These are phyloP conservation scores for Cyphomyrus plagiostoma DNA, from an alignment of 2,113 vertebrate genomes.

Conservation along the genomic window DNA sequence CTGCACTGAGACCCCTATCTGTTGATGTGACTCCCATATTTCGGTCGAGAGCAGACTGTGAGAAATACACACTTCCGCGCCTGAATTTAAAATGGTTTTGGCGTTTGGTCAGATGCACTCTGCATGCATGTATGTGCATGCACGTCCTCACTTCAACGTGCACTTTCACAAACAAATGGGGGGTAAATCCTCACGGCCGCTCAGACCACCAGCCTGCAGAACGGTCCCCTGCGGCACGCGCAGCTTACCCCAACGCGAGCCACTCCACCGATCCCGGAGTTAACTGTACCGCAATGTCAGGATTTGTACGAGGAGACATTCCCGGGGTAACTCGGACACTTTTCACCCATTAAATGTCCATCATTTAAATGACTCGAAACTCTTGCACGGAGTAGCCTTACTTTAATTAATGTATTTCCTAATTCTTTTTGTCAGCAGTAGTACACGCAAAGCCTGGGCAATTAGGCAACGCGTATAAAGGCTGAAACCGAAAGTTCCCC, in stretches of 20 bases:
- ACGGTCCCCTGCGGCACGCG: background rate
- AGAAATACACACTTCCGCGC: background rate
- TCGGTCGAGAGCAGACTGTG: background rate
- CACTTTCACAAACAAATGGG: background rate
- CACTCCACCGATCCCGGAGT: background rate
- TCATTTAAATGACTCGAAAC: background rate
- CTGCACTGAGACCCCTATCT: background rate
- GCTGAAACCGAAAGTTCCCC: background rate
- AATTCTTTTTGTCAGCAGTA: background rate
- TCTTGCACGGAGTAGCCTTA: background rate
- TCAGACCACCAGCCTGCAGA: background rate
- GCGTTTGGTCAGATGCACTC: background rate
- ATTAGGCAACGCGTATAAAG: background rate
- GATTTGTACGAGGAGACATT: background rate
- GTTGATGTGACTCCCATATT: background rate
- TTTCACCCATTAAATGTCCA: background rate
- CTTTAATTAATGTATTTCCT: background rate
- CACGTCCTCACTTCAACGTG: background rate
- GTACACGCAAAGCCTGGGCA: background rate
- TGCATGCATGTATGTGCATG: background rate
- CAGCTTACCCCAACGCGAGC: background rate
- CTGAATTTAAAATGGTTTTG: background rate
- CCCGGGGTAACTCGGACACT: background rate
- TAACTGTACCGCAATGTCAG: background rate
- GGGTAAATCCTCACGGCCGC: background rate